phyloP scores from a whole-genome alignment of 1,140 invertebrate genomes.

The Argopecten irradians region DNA sequence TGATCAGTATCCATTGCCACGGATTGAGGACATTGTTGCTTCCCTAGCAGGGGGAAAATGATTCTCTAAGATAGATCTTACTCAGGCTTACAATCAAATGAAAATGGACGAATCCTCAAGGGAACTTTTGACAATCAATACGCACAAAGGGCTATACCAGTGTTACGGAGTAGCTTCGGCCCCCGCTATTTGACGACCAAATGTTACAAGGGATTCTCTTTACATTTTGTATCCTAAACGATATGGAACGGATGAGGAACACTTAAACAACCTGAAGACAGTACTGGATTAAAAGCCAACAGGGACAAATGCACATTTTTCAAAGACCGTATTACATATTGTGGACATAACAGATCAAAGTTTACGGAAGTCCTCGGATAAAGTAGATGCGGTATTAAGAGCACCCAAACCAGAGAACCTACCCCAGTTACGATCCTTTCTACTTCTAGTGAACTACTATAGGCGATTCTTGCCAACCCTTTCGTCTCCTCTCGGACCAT shows the following conservation, averaged over 20 bases:
- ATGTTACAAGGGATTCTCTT: slow-evolving; percentile 64
- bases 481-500: neutral
- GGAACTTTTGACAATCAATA: slow-evolving; percentile 64
- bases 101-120: slow-evolving; percentile 62
- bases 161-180: slow-evolving; percentile 78
- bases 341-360: slow-evolving; percentile 37
- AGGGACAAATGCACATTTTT: slow-evolving; percentile 47
- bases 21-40: slow-evolving; percentile 51
- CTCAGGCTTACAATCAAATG: slow-evolving; percentile 66
- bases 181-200: slow-evolving; percentile 78
- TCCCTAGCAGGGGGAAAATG: slow-evolving; percentile 48
- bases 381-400: slow-evolving; percentile 40
- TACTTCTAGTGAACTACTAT: slow-evolving; percentile 55
- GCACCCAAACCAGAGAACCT: slow-evolving; percentile 45
- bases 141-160: slow-evolving; percentile 76
- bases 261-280: neutral
- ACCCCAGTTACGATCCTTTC: slow-evolving; percentile 40
- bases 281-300: neutral
- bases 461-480: slow-evolving; percentile 47
- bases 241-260: slow-evolving; percentile 41
- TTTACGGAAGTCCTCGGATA: slow-evolving; percentile 32
- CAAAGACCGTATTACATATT: slow-evolving; percentile 32
- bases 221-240: slow-evolving; percentile 27
- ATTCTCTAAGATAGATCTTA: slow-evolving; percentile 68
- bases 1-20: slow-evolving; percentile 41